Evolutionary conservation across 2,888 invertebrate genomes (phyloP).

Genomic region (Exocentrus adspersus): DNA sequence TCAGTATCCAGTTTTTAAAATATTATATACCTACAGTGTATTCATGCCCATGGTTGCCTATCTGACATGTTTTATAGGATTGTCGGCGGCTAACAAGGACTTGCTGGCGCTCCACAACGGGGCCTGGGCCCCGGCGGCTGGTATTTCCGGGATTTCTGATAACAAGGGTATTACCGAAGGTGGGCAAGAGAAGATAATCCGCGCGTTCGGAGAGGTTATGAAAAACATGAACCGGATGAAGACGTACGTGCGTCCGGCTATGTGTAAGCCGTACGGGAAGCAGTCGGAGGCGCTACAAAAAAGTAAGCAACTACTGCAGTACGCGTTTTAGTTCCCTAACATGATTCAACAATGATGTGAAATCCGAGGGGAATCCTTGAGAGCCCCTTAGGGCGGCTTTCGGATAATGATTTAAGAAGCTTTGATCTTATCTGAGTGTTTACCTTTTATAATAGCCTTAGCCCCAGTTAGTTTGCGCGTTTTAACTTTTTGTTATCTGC

Average conservation of each 20-base stretch:
- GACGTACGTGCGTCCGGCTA: conserved; percentile 86
- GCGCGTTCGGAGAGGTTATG: conserved; percentile 87
- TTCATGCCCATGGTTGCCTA: too few species aligned
- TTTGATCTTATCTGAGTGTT: conserved; percentile 58
- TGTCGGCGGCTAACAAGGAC: conserved; percentile 69
- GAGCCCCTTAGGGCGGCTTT: conserved; percentile 53
- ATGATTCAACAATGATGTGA: conserved; percentile 52
- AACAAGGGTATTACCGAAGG: conserved; percentile 63
- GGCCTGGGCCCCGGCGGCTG: conserved; percentile 66
- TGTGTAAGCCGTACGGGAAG: conserved; percentile 92
- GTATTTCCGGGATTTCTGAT: conserved; percentile 49
- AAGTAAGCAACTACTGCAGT: conserved; percentile 69
- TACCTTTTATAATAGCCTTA: neutral
- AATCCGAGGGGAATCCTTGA: conserved; percentile 54
- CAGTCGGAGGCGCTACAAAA: conserved; percentile 90
- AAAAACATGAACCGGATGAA: conserved; percentile 91
- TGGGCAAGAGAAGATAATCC: conserved; percentile 86
- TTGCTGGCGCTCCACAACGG: conserved; percentile 75
- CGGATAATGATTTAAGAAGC: conserved; percentile 55
- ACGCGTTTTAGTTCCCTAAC: too few species aligned
- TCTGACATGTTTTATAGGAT: too few species aligned
- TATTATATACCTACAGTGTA: too few species aligned
- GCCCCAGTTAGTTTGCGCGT: too few species aligned
- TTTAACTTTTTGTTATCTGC: too few species aligned
- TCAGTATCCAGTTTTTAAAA: too few species aligned